phyloP scores from a whole-genome alignment of 2,797 vertebrate genomes.

The Rousettus madagascariensis region DNA sequence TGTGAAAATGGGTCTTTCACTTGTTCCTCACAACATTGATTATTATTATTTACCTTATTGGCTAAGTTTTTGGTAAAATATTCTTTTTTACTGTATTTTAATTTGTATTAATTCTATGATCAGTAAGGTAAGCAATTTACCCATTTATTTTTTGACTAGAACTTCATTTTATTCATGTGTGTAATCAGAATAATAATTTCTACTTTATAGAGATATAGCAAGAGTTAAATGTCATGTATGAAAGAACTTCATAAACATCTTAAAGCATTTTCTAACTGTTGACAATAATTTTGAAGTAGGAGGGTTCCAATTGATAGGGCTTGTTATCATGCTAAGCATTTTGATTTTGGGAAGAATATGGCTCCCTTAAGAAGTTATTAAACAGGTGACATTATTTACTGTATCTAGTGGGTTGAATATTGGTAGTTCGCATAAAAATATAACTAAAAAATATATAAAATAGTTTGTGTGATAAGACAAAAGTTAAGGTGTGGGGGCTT shows the following conservation, averaged over 20 bases:
- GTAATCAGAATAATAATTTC: background rate
- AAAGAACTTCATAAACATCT: background rate
- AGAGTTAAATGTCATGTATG: background rate
- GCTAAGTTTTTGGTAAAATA: background rate
- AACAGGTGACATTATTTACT: background rate
- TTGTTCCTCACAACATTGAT: background rate
- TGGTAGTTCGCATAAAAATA: background rate
- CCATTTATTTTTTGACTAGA: background rate
- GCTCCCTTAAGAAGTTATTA: background rate
- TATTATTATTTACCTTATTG: background rate
- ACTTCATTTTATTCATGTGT: background rate
- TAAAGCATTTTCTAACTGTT: background rate
- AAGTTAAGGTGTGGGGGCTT: background rate
- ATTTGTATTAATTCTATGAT: constrained; percentile 12
- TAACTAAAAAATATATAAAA: background rate
- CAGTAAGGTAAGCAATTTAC: background rate
- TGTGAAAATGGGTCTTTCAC: background rate
- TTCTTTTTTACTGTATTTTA: background rate
- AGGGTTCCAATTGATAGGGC: background rate
- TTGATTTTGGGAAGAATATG: background rate
- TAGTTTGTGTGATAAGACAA: background rate
- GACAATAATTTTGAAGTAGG: background rate
- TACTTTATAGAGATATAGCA: background rate
- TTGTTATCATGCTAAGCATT: background rate
- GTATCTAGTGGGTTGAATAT: background rate